phyloP scores from a whole-genome alignment of 2,113 vertebrate species.

The Fulica atra region DNA sequence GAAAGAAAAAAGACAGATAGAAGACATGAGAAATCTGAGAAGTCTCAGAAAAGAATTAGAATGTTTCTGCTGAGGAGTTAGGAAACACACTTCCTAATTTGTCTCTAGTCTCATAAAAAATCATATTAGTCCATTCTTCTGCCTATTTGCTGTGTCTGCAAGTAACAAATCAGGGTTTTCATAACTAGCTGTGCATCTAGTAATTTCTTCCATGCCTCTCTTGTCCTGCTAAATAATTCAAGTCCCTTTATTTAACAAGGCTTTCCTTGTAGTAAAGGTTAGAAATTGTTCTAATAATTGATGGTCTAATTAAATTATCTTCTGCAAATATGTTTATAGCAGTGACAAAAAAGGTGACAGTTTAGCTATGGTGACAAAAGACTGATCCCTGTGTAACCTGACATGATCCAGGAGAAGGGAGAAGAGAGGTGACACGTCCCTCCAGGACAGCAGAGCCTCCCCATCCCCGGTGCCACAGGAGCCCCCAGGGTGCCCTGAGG shows the following conservation, averaged over 20 bases:
- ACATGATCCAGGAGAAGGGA: no score
- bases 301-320: not conserved
- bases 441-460: accelerated
- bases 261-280: not conserved
- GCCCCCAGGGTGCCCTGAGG: accelerated
- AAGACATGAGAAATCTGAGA: not conserved
- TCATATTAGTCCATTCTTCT: not conserved
- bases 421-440: no score
- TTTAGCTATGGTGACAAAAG: not conserved
- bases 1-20: not conserved
- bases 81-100: not conserved
- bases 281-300: not conserved
- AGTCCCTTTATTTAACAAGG: not conserved
- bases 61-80: not conserved
- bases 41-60: not conserved
- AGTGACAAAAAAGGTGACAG: not conserved
- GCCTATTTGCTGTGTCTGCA: not conserved
- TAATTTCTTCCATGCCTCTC: not conserved
- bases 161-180: not conserved
- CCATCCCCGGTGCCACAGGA: accelerated
- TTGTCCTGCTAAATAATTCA: conserved; percentile 13
- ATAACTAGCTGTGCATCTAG: not conserved
- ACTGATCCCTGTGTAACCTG: accelerated
- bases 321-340: not conserved
- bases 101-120: not conserved